These are phyloP conservation scores for Camptogramma bilineatum DNA, from an alignment of 2,888 invertebrate genomes.

Conservation along the genomic window DNA sequence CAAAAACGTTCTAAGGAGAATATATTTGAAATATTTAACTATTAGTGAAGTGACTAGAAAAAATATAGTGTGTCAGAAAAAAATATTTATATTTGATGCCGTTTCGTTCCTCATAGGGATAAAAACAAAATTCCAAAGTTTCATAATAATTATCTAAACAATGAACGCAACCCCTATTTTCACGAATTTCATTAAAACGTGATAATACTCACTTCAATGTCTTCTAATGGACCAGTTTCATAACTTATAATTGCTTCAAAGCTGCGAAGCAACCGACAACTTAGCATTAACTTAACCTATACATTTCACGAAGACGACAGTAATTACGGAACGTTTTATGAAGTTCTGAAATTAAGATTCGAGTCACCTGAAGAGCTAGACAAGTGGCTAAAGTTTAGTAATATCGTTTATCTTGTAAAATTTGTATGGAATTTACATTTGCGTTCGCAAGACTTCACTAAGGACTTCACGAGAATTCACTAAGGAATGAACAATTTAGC, in stretches of 20 bases:
- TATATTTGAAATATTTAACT: too few relatives aligned
- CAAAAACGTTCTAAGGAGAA: too few relatives aligned
- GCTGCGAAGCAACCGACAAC: constrained; percentile 33
- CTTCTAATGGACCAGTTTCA: constrained; percentile 25
- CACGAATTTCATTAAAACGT: constrained; percentile 14
- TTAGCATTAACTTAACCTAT: constrained; percentile 38
- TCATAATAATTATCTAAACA: neutral
- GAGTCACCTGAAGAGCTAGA: neutral
- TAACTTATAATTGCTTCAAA: constrained; percentile 55
- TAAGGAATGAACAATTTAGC: too few relatives aligned
- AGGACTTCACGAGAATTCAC: too few relatives aligned
- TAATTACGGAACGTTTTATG: constrained; percentile 19
- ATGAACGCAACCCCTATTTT: constrained; percentile 1
- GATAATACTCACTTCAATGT: constrained; percentile 17
- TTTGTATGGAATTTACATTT: too few relatives aligned
- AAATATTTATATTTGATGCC: neutral
- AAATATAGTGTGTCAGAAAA: too few relatives aligned
- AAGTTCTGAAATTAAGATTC: constrained; percentile 26
- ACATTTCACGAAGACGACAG: constrained; percentile 16
- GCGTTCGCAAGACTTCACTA: too few relatives aligned
- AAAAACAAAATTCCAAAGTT: neutral
- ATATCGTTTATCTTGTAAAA: neutral
- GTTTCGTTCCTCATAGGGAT: neutral
- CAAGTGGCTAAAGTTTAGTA: neutral
- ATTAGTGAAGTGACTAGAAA: too few relatives aligned